Evolutionary conservation across 2,113 vertebrate species (phyloP), one percentile per base, ranked within the genome.

Genomic region (Empidonax alnorum): DNA sequence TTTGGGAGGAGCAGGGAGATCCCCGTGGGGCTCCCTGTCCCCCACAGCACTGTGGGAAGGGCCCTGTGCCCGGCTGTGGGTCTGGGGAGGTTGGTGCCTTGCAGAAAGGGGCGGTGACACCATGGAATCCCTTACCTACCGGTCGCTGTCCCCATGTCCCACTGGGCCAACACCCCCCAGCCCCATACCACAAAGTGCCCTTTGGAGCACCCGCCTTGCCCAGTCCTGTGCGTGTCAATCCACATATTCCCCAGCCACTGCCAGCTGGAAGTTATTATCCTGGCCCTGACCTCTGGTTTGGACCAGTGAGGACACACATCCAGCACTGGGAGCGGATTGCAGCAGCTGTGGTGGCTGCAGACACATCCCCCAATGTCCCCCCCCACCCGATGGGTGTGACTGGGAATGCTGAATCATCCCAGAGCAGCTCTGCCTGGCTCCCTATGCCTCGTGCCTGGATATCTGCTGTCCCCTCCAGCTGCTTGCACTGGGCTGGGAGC

Each of bases 171-270:
- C 1, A 37, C 49, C 72, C 91, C 21, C 72, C 61, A 82, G 76
- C 90, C 84, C 55, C 6, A 11, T 30, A 76, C 92, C 89, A 71
- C 46, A 2, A 97, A 96, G 96, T 97, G 96, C 41, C 96, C 97
- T 97, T 97, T 39, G 63, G 61, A 68, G 88, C 3, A 2, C 20
- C 52, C 5, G 0, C 25, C 76, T 66, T 24, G 47, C 65, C 53
- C 52, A 1, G 18, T n/a, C 6, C 71, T 4, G 37, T 49, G 39
- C 3, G 6, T 67, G 82, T 21, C 7, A 31, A 44, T 61, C n/a
- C 62, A 2, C 7, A 1, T 13, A 14, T n/a, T 28, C 37, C 35
- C 44, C 31, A 3, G 37, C 30, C 5, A 15, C 72, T 20, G 47
- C 9, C 2, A 7, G 58, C 69, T 72, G 89, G 79, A 50, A 59